phyloP scores from a whole-genome alignment of 2,888 invertebrate species.

The Dendrolimus houi region DNA sequence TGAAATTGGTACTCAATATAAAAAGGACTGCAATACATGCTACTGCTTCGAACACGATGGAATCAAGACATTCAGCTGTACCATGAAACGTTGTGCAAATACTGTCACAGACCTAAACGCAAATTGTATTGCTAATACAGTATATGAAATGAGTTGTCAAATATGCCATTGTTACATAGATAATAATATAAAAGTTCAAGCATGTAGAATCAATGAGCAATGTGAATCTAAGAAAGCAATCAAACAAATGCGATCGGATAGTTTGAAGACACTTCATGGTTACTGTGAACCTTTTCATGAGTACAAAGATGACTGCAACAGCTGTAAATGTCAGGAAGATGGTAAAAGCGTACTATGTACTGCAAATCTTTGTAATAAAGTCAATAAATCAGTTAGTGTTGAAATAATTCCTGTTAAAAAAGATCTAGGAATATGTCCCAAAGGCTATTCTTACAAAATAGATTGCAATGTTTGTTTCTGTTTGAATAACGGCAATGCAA shows the following conservation, averaged over 20 bases:
- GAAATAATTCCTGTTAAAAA: conserved; percentile 44
- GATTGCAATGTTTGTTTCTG: conserved; percentile 57
- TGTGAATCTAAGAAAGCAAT: conserved; percentile 14
- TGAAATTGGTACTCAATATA: conserved; percentile 33
- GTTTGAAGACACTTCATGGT: conserved; percentile 28
- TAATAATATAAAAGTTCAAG: conserved; percentile 23
- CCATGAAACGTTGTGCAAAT: conserved; percentile 34
- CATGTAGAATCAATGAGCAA: conserved; percentile 26
- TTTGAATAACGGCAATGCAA: conserved; percentile 44
- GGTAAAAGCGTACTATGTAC: conserved; percentile 42
- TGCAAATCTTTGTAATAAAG: conserved; percentile 22
- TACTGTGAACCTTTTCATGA: conserved; percentile 48
- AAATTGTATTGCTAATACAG: conserved; percentile 34
- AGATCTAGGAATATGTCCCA: conserved; percentile 28
- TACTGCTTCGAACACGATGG: conserved; percentile 29
- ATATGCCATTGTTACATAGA: conserved; percentile 34
- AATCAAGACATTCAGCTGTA: conserved; percentile 53
- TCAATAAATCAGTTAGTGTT: conserved; percentile 18
- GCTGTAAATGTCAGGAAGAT: conserved; percentile 41
- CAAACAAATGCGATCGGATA: conserved; percentile 1
- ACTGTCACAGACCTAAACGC: conserved; percentile 3
- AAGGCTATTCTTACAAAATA: conserved; percentile 40
- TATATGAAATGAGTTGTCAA: conserved; percentile 39
- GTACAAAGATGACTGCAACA: conserved; percentile 45
- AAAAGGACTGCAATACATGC: conserved; percentile 48